Evolutionary conservation across 2,888 invertebrate genomes (phyloP).

Genomic region (Margaritifera margaritifera): DNA sequence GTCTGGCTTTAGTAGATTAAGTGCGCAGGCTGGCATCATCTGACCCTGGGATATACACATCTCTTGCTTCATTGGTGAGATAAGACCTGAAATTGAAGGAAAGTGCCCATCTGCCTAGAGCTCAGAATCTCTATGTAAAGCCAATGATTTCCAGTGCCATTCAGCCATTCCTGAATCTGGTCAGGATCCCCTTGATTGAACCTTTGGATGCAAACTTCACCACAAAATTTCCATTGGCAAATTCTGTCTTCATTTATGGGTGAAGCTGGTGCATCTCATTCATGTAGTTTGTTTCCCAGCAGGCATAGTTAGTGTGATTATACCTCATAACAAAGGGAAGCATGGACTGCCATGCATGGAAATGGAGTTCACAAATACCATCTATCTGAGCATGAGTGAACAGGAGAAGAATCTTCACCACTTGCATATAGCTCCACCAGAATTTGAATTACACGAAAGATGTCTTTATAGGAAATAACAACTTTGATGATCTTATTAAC

Average conservation of each 20-base stretch:
- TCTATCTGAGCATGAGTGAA: too few relatives aligned
- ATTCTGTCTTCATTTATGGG: too few relatives aligned
- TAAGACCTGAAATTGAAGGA: slow-evolving; percentile 10
- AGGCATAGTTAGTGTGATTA: slow-evolving; percentile 1
- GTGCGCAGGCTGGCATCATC: too few relatives aligned
- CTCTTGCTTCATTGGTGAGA: background rate
- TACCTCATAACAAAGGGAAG: background rate
- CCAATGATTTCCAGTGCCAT: slow-evolving; percentile 5
- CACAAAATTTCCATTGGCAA: slow-evolving; percentile 5
- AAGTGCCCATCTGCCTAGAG: slow-evolving; percentile 6
- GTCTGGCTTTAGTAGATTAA: too few relatives aligned
- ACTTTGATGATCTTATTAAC: too few relatives aligned
- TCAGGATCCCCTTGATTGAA: slow-evolving; percentile 3
- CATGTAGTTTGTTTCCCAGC: slow-evolving; percentile 1
- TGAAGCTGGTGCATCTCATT: background rate
- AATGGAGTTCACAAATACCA: too few relatives aligned
- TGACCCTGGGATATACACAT: background rate
- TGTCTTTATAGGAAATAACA: too few relatives aligned
- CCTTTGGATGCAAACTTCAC: background rate
- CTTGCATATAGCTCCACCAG: too few relatives aligned
- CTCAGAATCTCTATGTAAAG: slow-evolving; percentile 2
- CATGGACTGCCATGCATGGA: too few relatives aligned
- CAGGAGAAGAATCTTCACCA: too few relatives aligned
- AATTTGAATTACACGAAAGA: too few relatives aligned
- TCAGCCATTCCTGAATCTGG: background rate